Evolutionary conservation across 2,888 invertebrate genomes (phyloP), one percentile per base, ranked within the genome.

Genomic region (Nyleta sp.): DNA sequence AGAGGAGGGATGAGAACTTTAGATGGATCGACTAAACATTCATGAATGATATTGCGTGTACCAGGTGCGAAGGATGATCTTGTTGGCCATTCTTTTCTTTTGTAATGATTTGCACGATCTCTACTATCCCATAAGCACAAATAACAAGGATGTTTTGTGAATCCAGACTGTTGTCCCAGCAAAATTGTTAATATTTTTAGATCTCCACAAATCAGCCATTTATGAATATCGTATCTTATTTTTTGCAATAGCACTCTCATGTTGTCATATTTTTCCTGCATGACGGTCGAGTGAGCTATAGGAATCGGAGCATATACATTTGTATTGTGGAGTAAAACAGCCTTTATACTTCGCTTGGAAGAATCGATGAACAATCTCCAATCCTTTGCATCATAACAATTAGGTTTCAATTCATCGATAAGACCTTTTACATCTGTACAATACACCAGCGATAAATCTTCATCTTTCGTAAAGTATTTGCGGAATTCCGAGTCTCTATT

Each of bases 301-400:
- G 40, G 13, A 40, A 55, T 24, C 15, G 55, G 10, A 55, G 40
- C 40, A 24, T 18, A 83, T 67, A 72, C 55, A 74, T 85, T 87
- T 44, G 83, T 84, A 48, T 82, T 85, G 71, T 84, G 81, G 10
- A 83, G 73, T 31, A 85, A 46, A 55, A 83, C 80, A 5, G 78
- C 82, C 68, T 83, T 83, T 7, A 59, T 31, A 59, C 44, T 59
- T 59, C 28, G 31, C 35, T 59, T 59, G 18, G 42, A 59, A 15
- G 31, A 42, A 59, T 59, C 31, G 17, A 44, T 59, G 44, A 59
- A 59, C 65, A 28, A 8, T 28, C 83, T 53, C 83, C 84, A 86
- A 28, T 87, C 81, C 31, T 76, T 52, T 24, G 75, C 48, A 33
- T 59, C 28, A 72, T 82, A 80, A 24, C 4, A 20, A 50, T 55